These are phyloP conservation scores for Antedon bifida DNA, from an alignment of 35 echinoderm and acorn worm genomes.

Conservation along the genomic window DNA sequence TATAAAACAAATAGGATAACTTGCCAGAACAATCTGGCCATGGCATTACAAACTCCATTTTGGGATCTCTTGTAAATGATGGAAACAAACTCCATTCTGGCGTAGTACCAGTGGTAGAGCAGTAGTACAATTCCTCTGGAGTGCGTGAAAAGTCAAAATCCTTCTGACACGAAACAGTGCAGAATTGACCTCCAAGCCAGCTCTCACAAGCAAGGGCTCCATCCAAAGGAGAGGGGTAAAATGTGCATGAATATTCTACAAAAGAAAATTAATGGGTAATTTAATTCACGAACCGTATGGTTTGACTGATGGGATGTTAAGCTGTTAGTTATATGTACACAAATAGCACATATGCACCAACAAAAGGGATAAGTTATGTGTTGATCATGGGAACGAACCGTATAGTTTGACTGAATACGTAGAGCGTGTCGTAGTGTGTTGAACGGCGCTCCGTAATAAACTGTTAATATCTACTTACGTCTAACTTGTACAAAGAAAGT, in stretches of 20 bases:
- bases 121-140: conserved; percentile 17
- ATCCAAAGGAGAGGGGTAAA: conserved; percentile 16
- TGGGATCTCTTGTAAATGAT: not conserved
- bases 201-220: conserved; percentile 29
- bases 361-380: too few species aligned
- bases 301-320: too few species aligned
- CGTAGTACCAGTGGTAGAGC: not conserved
- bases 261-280: not conserved
- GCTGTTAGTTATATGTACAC: too few species aligned
- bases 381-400: too few species aligned
- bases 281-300: too few species aligned
- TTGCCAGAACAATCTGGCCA: conserved; percentile 48
- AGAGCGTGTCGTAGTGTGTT: too few species aligned
- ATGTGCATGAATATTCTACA: conserved; percentile 31
- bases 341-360: too few species aligned
- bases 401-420: too few species aligned
- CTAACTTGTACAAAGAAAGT: not conserved
- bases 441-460: too few species aligned
- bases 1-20: not conserved
- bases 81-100: not conserved
- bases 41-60: conserved; percentile 5
- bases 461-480: conserved; percentile 10
- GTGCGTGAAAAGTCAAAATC: conserved; percentile 23
- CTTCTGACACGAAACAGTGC: conserved; percentile 18
- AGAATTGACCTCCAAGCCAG: conserved; percentile 38